phyloP scores from a whole-genome alignment of 2,113 vertebrate species.

The Paraplagusia blochii region DNA sequence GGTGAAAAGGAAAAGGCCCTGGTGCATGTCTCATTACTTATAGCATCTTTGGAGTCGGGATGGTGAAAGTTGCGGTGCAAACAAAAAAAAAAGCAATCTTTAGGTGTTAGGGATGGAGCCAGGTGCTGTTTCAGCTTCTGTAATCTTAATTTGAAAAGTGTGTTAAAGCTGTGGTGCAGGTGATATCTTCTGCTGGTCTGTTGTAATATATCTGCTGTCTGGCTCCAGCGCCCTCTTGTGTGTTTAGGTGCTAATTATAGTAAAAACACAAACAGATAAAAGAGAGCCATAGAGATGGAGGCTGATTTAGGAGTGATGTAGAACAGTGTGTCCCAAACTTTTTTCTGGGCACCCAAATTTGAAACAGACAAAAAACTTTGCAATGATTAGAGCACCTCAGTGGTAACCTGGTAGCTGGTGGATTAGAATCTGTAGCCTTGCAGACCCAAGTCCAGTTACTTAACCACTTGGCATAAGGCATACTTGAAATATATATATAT shows the following conservation, averaged over 20 bases:
- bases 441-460: too few relatives aligned
- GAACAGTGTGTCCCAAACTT: too few relatives aligned
- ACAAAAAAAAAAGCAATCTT: conserved; percentile 36
- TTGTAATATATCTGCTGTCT: conserved; percentile 69
- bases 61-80: conserved; percentile 56
- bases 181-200: conserved; percentile 53
- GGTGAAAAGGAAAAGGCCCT: background rate
- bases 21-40: conserved; percentile 59
- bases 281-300: background rate
- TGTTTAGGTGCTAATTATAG: conserved; percentile 72
- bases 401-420: too few relatives aligned
- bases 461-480: too few relatives aligned
- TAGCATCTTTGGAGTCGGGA: conserved; percentile 42
- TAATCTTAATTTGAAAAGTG: conserved; percentile 59
- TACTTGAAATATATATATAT: too few relatives aligned
- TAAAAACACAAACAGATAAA: conserved; percentile 24
- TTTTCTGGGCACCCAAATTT: too few relatives aligned
- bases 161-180: conserved; percentile 47
- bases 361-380: too few relatives aligned
- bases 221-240: conserved; percentile 60
- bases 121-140: conserved; percentile 22
- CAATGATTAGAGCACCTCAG: too few relatives aligned
- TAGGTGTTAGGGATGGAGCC: conserved; percentile 35
- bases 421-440: too few relatives aligned
- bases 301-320: conserved; percentile 42